phyloP scores from a whole-genome alignment of 2,113 vertebrate genomes.

The Gavialis gangeticus region DNA sequence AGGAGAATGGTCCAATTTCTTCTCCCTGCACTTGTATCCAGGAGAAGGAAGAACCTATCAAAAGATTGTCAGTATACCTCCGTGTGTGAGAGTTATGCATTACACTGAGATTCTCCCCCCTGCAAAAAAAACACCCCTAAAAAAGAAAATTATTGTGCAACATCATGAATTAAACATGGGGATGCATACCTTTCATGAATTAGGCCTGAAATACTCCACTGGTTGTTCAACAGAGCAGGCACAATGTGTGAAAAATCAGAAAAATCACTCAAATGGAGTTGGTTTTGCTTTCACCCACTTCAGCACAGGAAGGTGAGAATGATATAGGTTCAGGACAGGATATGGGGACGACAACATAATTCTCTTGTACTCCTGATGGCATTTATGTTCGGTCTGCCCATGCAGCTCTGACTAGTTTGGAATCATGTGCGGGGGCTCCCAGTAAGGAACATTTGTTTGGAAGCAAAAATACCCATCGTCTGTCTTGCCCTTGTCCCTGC shows the following conservation, averaged over 20 bases:
- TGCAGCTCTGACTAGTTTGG: background rate
- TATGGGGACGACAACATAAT: background rate
- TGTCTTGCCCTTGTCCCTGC: background rate
- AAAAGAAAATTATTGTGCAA: too few species aligned
- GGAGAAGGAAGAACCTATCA: background rate
- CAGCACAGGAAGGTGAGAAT: background rate
- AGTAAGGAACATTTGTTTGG: background rate
- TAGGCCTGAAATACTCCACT: conserved; percentile 1
- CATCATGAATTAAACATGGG: too few species aligned
- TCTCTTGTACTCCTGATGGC: background rate
- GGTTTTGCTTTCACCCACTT: background rate
- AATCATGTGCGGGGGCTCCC: background rate
- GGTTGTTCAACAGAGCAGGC: background rate
- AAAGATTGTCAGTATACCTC: background rate
- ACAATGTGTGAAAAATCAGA: background rate
- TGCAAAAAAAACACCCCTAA: too few species aligned
- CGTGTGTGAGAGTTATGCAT: background rate
- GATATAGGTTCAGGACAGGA: background rate
- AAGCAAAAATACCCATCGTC: background rate
- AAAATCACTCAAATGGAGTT: background rate
- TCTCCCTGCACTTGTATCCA: background rate
- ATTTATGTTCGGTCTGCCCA: background rate
- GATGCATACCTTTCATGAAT: background rate
- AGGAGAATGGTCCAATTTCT: background rate
- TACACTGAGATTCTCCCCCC: background rate